These are phyloP conservation scores for Onychostoma macrolepis DNA, from an alignment of 2,113 vertebrate genomes.

Conservation along the genomic window DNA sequence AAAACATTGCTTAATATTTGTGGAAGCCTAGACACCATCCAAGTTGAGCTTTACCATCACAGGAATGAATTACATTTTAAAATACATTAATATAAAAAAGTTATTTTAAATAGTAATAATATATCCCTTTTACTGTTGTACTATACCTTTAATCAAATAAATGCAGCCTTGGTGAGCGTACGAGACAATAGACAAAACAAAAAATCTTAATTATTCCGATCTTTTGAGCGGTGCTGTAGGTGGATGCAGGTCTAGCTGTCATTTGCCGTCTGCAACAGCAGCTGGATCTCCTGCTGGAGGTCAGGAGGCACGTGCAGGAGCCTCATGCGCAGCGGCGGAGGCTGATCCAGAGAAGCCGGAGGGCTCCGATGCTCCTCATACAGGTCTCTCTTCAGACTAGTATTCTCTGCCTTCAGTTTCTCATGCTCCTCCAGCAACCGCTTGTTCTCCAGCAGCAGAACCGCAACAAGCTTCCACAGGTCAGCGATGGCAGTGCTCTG, in stretches of 20 bases:
- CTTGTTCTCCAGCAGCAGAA: slow-evolving; percentile 81
- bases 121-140: too few relatives aligned
- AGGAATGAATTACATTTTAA: too few relatives aligned
- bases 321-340: neutral
- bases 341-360: neutral
- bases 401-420: slow-evolving; percentile 78
- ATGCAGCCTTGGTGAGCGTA: too few relatives aligned
- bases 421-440: slow-evolving; percentile 77
- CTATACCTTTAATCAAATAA: too few relatives aligned
- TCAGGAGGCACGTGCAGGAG: neutral
- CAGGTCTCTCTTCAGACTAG: slow-evolving; percentile 75
- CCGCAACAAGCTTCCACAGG: slow-evolving; percentile 77
- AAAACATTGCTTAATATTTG: neutral
- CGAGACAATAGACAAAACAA: too few relatives aligned
- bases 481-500: slow-evolving; percentile 83
- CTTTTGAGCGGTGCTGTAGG: too few relatives aligned
- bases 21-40: neutral
- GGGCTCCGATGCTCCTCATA: slow-evolving; percentile 7
- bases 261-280: neutral
- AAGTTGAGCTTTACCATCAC: neutral
- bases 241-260: neutral
- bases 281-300: slow-evolving; percentile 21
- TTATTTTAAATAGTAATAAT: too few relatives aligned
- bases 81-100: too few relatives aligned
- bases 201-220: too few relatives aligned